Percentiles rank a stretch among this genome's conserved stretches.
phyloP scores from a whole-genome alignment of 2,113 vertebrate species.

The Ramphastos sulfuratus region DNA sequence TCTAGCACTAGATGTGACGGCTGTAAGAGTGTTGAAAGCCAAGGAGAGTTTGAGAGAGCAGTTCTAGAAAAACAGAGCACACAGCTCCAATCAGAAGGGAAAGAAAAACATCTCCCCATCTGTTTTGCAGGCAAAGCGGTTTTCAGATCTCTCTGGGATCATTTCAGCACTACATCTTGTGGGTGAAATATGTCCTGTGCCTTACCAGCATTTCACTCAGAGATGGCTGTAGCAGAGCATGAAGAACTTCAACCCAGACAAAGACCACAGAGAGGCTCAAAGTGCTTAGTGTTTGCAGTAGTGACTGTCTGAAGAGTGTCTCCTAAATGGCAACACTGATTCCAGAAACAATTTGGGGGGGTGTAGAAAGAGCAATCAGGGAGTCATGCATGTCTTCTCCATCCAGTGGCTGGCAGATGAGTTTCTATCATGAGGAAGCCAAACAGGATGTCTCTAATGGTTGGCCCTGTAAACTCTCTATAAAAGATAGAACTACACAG shows the following conservation, averaged over 20 bases:
- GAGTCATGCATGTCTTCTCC: neutral
- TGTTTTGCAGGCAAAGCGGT: neutral
- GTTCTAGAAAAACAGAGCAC: neutral
- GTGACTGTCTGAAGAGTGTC: neutral
- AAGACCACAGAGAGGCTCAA: neutral
- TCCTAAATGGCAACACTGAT: neutral
- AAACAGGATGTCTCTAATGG: neutral
- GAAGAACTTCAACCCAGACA: neutral
- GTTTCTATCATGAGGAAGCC: neutral
- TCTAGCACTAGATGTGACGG: rapidly evolving
- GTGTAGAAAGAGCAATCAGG: neutral
- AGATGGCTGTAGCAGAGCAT: neutral
- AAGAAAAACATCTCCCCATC: neutral
- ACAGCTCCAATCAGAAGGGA: neutral
- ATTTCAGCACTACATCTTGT: neutral
- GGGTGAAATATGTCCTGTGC: neutral
- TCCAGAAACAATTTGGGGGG: neutral
- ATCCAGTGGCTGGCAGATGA: neutral
- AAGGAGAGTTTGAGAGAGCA: neutral
- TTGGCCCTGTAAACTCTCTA: neutral
- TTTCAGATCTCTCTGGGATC: neutral
- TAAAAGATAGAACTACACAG: neutral
- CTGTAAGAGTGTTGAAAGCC: neutral
- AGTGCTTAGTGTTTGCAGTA: neutral
- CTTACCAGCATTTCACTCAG: neutral